Evolutionary conservation across 2,797 vertebrate species (phyloP).

Genomic region (Acridotheres tristis): DNA sequence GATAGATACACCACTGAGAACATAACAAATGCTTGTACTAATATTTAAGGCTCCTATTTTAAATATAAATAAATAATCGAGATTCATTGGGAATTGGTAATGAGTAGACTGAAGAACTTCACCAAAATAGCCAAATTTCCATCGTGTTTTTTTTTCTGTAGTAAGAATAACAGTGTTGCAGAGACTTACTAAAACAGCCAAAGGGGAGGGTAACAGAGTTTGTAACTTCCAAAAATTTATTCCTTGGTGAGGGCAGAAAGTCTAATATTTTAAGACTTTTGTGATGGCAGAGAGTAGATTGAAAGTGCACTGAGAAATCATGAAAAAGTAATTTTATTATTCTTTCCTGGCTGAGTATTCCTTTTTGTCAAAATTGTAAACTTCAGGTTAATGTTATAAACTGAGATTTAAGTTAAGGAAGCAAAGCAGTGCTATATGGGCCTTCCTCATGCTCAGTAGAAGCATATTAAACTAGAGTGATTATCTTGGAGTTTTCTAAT

Average conservation of each 20-base stretch:
- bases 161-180: not conserved
- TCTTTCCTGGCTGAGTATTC: not conserved
- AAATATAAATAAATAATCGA: not conserved
- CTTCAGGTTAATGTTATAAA: not conserved
- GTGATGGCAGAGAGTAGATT: not conserved
- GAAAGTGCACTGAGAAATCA: not conserved
- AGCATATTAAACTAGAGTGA: not conserved
- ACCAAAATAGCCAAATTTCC: not conserved
- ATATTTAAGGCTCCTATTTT: not conserved
- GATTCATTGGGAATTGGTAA: not conserved
- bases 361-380: not conserved
- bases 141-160: fast-evolving
- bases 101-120: not conserved
- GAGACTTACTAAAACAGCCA: not conserved
- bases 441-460: not conserved
- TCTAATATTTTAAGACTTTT: not conserved
- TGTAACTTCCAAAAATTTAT: not conserved
- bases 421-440: not conserved
- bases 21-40: not conserved
- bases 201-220: not conserved
- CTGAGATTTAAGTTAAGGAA: not conserved
- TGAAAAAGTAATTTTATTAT: not conserved
- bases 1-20: not conserved
- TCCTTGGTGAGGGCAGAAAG: not conserved
- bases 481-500: not conserved